A percentile compares a stretch with the other conserved stretches of the same genome.
These are phyloP conservation scores for Mus minutoides DNA, from an alignment of 2,797 vertebrate genomes.

Conservation along the genomic window DNA sequence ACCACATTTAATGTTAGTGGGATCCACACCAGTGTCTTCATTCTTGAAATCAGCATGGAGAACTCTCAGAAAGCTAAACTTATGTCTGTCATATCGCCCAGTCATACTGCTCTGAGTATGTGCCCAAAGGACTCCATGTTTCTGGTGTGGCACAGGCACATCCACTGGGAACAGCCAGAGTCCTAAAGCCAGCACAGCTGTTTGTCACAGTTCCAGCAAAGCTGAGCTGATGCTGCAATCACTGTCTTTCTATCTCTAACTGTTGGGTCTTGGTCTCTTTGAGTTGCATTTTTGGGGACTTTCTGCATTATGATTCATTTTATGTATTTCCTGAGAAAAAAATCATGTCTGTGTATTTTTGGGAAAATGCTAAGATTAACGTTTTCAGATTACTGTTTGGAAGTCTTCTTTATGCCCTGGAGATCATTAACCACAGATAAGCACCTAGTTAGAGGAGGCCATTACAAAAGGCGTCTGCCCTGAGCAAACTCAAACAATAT, in stretches of 20 bases:
- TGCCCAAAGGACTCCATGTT: background rate
- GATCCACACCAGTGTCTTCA: background rate
- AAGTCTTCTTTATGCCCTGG: background rate
- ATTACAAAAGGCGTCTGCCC: background rate
- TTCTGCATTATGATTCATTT: background rate
- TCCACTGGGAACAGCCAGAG: background rate
- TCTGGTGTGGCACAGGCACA: background rate
- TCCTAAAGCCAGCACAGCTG: background rate
- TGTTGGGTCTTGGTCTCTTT: background rate
- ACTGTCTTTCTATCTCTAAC: background rate
- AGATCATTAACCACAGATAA: background rate
- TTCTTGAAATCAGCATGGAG: background rate
- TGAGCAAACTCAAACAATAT: background rate
- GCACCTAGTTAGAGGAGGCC: background rate
- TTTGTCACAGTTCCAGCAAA: background rate
- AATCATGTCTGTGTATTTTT: background rate
- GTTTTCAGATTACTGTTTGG: background rate
- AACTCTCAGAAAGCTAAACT: background rate
- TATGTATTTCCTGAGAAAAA: background rate
- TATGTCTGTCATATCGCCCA: background rate
- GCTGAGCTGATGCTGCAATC: background rate
- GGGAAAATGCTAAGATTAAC: background rate
- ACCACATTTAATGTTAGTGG: background rate
- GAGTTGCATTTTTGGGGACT: background rate
- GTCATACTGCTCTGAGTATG: background rate